Evolutionary conservation across 1,140 invertebrate genomes (phyloP).

Genomic region (Centruroides vittatus): DNA sequence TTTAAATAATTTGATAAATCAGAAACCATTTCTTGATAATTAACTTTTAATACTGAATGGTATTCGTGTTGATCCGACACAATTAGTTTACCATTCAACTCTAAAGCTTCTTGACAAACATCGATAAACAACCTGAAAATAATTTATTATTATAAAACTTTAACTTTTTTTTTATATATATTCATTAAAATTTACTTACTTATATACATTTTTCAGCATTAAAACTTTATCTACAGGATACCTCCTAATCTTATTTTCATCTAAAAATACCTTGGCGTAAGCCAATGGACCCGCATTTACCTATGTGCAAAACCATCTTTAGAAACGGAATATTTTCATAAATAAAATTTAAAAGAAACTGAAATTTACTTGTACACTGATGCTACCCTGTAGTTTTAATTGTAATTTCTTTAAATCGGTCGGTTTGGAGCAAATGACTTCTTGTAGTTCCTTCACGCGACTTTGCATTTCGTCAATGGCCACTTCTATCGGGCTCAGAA

Average conservation of each 20-base stretch:
- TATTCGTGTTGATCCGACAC: constrained; percentile 73
- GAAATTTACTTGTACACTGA: constrained; percentile 56
- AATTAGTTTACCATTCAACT: constrained; percentile 72
- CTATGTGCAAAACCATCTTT: constrained; percentile 14
- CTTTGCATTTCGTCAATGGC: constrained; percentile 84
- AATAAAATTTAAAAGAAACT: neutral
- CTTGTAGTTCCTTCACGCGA: constrained; percentile 63
- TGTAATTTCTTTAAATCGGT: constrained; percentile 80
- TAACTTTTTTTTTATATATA: neutral
- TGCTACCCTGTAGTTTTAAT: constrained; percentile 70
- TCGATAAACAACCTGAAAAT: constrained; percentile 66
- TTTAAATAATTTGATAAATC: constrained; percentile 36
- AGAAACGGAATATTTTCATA: neutral
- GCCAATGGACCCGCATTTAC: constrained; percentile 90
- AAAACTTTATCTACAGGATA: constrained; percentile 69
- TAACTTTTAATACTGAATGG: constrained; percentile 65
- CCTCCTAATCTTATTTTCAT: constrained; percentile 20
- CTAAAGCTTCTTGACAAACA: constrained; percentile 68
- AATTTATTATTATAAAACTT: constrained; percentile 14
- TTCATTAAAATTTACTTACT: constrained; percentile 38
- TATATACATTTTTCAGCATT: constrained; percentile 69
- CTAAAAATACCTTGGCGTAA: constrained; percentile 75
- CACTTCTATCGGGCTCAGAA: constrained; percentile 81
- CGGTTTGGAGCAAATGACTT: constrained; percentile 61
- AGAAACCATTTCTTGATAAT: constrained; percentile 69